Percentiles rank a stretch among this genome's conserved stretches.
Evolutionary conservation across 2,888 invertebrate genomes (phyloP).

Genomic region (Sinhomidia bicolor): DNA sequence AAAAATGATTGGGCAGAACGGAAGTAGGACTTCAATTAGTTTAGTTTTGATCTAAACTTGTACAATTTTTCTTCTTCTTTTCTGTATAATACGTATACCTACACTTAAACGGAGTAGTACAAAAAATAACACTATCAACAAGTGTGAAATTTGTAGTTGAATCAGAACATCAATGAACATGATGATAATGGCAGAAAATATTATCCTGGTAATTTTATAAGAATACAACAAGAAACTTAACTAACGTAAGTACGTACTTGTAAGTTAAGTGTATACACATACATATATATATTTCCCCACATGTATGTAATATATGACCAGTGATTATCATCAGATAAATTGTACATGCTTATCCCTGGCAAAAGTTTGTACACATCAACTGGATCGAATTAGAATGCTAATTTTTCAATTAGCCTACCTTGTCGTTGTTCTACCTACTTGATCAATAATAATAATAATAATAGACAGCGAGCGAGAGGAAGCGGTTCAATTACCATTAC

Average conservation of each 20-base stretch:
- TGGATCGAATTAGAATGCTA: constrained; percentile 51
- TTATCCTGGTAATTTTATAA: background rate
- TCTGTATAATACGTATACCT: background rate
- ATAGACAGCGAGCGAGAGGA: background rate
- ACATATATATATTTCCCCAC: background rate
- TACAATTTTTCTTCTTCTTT: constrained; percentile 27
- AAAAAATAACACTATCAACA: background rate
- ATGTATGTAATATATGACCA: background rate
- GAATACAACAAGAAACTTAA: background rate
- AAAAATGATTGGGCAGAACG: constrained; percentile 48
- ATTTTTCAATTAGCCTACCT: constrained; percentile 37
- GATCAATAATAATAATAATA: background rate
- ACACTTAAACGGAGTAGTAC: background rate
- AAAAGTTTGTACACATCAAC: background rate
- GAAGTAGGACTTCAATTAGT: constrained; percentile 46
- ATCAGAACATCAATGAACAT: constrained; percentile 23
- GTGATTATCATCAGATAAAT: background rate
- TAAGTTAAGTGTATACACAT: background rate
- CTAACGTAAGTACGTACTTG: too few relatives aligned
- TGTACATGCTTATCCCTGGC: background rate
- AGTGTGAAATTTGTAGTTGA: constrained; percentile 38
- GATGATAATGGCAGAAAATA: constrained; percentile 4
- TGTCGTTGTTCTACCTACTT: background rate
- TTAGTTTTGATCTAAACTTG: constrained; percentile 30
- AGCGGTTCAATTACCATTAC: background rate